Evolutionary conservation across 2,888 invertebrate species (phyloP).

Genomic region (Drosophila cognata): DNA sequence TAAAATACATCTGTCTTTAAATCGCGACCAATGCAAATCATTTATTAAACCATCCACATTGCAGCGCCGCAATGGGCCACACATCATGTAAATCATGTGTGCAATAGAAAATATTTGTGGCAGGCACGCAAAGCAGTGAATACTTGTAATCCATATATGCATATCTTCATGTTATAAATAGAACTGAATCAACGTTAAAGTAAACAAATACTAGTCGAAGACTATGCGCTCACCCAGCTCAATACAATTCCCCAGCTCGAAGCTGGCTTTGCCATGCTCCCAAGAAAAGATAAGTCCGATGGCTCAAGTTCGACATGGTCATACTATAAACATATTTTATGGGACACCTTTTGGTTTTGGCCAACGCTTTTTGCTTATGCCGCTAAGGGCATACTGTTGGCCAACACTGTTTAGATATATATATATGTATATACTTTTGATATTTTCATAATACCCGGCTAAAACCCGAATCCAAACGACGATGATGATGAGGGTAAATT

Average conservation of each 20-base stretch:
- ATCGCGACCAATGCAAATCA: constrained; percentile 15
- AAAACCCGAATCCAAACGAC: constrained; percentile 24
- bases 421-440: constrained; percentile 40
- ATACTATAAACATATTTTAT: constrained; percentile 66
- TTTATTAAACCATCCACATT: neutral
- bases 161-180: constrained; percentile 29
- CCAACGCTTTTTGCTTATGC: constrained; percentile 62
- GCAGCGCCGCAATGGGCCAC: neutral
- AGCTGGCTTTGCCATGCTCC: neutral
- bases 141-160: neutral
- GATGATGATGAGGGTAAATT: constrained; percentile 68
- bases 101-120: neutral
- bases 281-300: constrained; percentile 1
- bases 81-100: neutral
- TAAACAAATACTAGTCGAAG: constrained; percentile 1
- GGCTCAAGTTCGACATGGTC: constrained; percentile 6
- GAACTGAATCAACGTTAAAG: constrained; percentile 9
- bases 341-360: constrained; percentile 55
- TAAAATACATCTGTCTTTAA: constrained; percentile 49
- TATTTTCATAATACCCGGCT: constrained; percentile 55
- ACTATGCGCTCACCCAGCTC: neutral
- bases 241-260: constrained; percentile 6
- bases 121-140: constrained; percentile 46
- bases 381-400: constrained; percentile 54
- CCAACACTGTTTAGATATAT: constrained; percentile 20